These are phyloP conservation scores for Phalanger gymnotis DNA, from an alignment of 2,797 vertebrate genomes.

Conservation along the genomic window DNA sequence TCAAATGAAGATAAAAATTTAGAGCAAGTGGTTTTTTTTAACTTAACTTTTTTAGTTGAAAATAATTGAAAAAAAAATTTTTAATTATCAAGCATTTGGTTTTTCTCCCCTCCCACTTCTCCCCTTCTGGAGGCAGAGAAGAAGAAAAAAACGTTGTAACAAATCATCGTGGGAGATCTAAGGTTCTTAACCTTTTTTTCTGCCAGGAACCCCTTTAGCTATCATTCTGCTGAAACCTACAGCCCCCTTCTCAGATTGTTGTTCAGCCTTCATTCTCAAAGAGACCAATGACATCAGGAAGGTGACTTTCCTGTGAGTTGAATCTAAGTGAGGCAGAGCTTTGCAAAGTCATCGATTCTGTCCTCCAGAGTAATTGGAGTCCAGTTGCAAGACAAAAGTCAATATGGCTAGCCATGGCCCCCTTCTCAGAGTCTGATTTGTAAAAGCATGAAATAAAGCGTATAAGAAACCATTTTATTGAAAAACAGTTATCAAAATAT, in stretches of 20 bases:
- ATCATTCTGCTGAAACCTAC: neutral
- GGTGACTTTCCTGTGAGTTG: neutral
- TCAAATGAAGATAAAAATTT: neutral
- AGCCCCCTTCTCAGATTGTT: neutral
- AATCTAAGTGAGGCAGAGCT: neutral
- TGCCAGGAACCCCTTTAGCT: neutral
- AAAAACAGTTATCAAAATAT: neutral
- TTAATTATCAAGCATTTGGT: neutral
- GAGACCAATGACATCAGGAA: neutral
- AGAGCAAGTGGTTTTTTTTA: neutral
- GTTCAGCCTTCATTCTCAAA: neutral
- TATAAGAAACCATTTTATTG: neutral
- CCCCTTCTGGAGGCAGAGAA: accelerated
- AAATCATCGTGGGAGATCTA: neutral
- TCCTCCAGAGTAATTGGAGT: neutral
- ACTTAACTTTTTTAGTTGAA: neutral
- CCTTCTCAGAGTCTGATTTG: neutral
- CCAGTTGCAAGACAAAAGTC: neutral
- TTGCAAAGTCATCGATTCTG: neutral
- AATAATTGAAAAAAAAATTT: neutral
- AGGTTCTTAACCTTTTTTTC: neutral
- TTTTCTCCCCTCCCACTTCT: neutral
- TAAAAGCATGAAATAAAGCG: neutral
- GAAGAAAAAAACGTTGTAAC: neutral
- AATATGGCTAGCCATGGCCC: neutral